Evolutionary conservation across 2,797 vertebrate species (phyloP).

Genomic region (Cebuella pygmaea): DNA sequence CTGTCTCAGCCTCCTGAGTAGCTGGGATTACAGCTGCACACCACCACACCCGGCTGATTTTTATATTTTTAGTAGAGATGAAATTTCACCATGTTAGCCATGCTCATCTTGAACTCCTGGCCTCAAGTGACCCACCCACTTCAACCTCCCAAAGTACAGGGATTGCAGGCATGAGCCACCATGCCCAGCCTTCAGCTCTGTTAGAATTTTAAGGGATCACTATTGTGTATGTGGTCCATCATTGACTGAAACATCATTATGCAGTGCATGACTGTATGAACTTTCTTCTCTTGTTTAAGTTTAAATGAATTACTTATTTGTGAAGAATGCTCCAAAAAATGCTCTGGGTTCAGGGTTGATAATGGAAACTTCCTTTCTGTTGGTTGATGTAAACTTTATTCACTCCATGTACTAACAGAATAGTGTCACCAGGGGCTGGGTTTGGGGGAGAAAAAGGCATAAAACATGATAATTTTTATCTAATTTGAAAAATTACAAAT

Average conservation of each 20-base stretch:
- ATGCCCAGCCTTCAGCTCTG: background rate
- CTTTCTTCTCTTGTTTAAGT: background rate
- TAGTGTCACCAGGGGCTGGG: background rate
- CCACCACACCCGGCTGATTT: background rate
- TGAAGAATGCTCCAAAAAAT: slow-evolving; percentile 10
- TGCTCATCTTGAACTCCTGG: background rate
- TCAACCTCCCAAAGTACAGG: background rate
- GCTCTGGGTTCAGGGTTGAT: background rate
- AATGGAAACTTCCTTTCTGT: background rate
- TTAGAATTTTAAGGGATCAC: background rate
- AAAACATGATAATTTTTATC: background rate
- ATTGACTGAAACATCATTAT: background rate
- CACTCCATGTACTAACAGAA: background rate
- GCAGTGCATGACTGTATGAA: background rate
- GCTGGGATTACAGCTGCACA: background rate
- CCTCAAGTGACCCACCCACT: background rate
- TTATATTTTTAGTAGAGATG: background rate
- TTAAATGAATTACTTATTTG: slow-evolving; percentile 28
- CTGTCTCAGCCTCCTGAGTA: background rate
- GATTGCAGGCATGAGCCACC: background rate
- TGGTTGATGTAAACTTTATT: slow-evolving; percentile 24
- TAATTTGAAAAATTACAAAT: slow-evolving; percentile 31
- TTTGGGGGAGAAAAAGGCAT: background rate
- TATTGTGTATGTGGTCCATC: background rate
- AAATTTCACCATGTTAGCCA: background rate